Base-by-base conservation (phyloP, 1,140 invertebrate species). In the Bombus sylvicola region DNA sequence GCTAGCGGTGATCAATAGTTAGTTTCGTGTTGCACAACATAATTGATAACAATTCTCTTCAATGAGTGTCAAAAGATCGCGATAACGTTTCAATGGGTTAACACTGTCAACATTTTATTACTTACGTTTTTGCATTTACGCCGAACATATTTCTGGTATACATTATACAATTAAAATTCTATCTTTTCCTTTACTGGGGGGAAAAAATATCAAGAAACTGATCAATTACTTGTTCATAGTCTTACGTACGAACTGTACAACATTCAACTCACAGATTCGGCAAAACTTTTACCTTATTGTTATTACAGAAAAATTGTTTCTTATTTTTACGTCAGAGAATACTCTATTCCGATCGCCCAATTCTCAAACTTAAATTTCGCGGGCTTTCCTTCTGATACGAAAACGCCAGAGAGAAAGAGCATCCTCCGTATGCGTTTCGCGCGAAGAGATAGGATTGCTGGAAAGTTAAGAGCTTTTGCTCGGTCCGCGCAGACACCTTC, bases 391-490 rank as follows among this genome's bases (percentile, higher is more conserved):
- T 25, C 28, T 12, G 22, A 25, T 69, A 12, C 75, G 69, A 72
- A 39, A 87, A 87, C 15, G n/a, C 12, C 15, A 62, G 10, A 77
- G 22, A 41, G 39, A 77, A 77, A 62, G 3, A 43, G 25, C 53
- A 53, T 18, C 2, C 10, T 25, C 18, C 15, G 43, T 41, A 43
- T 69, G 43, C 25, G 31, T 80, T 81, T 72, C 8, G 47, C 37
- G 31, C 18, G 37, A 53, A 22, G 28, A 71, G 41, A 81, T 75
- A 68, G 62, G 73, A 79, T 89, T 81, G 76, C 68, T 78, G 47
- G 71, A 62, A 81, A 87, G 89, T 89, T 87, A 87, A 69, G 81
- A 84, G 64, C 39, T 87, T 83, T 90, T 75, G 76, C 84, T 66
- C 59, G 64, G 18, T 79, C 22, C 39, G 62, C n/a, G 43, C 78